A percentile compares a stretch with the other conserved stretches of the same genome.
Evolutionary conservation across 2,113 vertebrate genomes (phyloP).

Genomic region (Gymnorhina tibicen): DNA sequence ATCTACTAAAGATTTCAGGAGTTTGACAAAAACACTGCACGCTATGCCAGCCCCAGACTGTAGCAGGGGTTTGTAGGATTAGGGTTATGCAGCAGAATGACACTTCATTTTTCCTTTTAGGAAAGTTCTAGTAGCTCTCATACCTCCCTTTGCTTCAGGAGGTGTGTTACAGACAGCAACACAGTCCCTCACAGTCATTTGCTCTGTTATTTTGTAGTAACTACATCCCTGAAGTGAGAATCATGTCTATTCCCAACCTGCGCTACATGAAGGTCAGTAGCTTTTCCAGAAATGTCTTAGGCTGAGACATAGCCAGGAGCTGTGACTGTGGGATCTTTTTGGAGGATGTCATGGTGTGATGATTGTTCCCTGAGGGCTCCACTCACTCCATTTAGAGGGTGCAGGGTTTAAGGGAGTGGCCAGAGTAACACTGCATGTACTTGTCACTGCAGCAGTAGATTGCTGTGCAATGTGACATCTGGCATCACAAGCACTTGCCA

Average conservation of each 20-base stretch:
- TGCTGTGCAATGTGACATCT: not conserved
- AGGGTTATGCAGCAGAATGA: not conserved
- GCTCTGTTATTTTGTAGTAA: slow-evolving; percentile 76
- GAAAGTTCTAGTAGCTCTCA: not conserved
- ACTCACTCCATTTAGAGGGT: accelerated
- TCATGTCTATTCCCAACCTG: slow-evolving; percentile 98
- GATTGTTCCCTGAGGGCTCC: not conserved
- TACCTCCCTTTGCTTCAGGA: not conserved
- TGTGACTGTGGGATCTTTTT: not conserved
- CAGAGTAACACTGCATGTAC: not conserved
- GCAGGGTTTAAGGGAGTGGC: not conserved
- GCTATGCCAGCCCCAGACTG: not conserved
- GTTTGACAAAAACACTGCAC: not conserved
- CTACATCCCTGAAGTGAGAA: slow-evolving; percentile 98
- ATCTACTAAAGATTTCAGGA: not conserved
- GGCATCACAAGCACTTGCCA: not conserved
- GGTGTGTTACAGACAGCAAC: not conserved
- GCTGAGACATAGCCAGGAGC: not conserved
- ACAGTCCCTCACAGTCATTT: not conserved
- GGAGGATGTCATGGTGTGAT: not conserved
- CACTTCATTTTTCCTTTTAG: not conserved
- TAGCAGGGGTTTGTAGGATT: not conserved
- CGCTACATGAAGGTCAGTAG: slow-evolving; percentile 91
- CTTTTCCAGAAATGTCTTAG: not conserved
- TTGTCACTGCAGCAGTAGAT: not conserved